Percentiles rank a stretch among this genome's conserved stretches.
Conservation (phyloP, 2,797 vertebrate species). For the Mus minutoides region DNA sequence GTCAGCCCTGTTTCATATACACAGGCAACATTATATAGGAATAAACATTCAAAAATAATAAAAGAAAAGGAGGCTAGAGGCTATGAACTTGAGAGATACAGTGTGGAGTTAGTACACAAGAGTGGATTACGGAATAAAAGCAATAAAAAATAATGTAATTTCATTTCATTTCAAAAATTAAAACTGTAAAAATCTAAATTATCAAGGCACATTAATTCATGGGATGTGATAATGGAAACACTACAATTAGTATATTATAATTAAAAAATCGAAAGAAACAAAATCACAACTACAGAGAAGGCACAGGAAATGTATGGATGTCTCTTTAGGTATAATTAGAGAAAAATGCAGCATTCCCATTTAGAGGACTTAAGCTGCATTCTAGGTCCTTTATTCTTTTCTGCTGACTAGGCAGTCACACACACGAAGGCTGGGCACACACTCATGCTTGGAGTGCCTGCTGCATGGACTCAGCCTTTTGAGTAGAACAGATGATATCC, state of each 20-base stretch:
- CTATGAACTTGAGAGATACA: background rate
- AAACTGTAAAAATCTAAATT: background rate
- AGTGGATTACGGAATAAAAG: background rate
- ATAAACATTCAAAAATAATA: background rate
- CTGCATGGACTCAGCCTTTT: background rate
- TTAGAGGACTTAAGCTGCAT: background rate
- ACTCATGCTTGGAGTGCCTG: background rate
- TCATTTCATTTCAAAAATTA: background rate
- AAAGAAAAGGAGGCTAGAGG: background rate
- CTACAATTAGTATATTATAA: background rate
- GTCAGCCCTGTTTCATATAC: background rate
- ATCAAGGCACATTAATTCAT: background rate
- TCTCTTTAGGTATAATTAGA: background rate
- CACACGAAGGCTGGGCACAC: background rate
- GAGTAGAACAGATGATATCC: conserved; percentile 53
- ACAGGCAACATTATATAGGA: background rate
- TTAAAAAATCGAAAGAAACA: background rate
- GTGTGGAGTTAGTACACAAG: background rate
- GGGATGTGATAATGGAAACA: background rate
- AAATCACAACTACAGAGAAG: background rate
- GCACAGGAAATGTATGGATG: background rate
- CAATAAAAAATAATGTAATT: background rate
- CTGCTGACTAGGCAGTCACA: background rate
- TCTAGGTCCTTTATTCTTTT: background rate
- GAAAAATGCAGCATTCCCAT: background rate